These are phyloP conservation scores for Excalfactoria chinensis DNA, from an alignment of 2,113 vertebrate genomes.

Conservation along the genomic window DNA sequence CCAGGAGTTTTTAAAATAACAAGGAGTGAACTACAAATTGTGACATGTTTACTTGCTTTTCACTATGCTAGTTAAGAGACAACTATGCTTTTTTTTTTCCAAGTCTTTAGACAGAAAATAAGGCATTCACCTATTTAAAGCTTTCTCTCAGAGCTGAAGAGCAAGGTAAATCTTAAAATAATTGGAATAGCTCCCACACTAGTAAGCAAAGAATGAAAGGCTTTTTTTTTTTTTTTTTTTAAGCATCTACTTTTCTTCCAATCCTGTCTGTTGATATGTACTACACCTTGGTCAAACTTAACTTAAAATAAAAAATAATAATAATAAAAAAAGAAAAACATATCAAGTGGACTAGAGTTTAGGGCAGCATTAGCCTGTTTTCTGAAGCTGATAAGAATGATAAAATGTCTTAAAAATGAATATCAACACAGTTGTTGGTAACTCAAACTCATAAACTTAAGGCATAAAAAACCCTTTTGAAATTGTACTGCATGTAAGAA, in stretches of 20 bases:
- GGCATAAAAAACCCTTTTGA: background rate
- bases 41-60: background rate
- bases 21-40: background rate
- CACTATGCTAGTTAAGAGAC: background rate
- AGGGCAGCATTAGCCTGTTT: background rate
- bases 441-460: background rate
- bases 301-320: background rate
- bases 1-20: background rate
- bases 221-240: background rate
- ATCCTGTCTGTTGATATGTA: background rate
- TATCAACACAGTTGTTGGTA: background rate
- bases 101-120: background rate
- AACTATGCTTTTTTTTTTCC: background rate
- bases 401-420: background rate
- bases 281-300: background rate
- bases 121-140: background rate
- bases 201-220: background rate
- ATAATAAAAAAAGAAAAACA: background rate
- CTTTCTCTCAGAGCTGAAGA: background rate
- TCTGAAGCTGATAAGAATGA: background rate
- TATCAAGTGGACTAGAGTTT: background rate
- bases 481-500: background rate
- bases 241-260: background rate
- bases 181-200: background rate
- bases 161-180: background rate